These are phyloP conservation scores for Ptycholaimellus sp. DNA, from an alignment of 2,888 invertebrate genomes.

Conservation along the genomic window DNA sequence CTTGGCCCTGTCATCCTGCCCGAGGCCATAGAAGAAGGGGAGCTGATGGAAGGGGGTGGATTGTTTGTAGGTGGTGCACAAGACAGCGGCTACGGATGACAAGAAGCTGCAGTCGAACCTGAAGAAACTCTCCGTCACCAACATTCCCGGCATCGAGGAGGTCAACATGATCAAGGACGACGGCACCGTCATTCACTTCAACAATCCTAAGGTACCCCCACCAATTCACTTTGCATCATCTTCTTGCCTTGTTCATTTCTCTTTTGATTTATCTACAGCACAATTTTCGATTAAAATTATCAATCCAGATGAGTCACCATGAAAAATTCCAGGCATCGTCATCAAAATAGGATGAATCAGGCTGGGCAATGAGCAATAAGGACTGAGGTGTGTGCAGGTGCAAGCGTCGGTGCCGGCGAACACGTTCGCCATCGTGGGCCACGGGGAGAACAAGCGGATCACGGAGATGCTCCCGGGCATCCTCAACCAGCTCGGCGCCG, in stretches of 20 bases:
- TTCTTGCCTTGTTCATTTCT: too few relatives aligned
- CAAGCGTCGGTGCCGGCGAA: slow-evolving; percentile 90
- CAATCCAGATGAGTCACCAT: too few relatives aligned
- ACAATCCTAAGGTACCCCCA: slow-evolving; percentile 94
- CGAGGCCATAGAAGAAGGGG: too few relatives aligned
- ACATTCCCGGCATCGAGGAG: slow-evolving; percentile 89
- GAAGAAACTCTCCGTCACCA: slow-evolving; percentile 83
- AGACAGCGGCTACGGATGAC: slow-evolving; percentile 89
- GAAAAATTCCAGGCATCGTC: too few relatives aligned
- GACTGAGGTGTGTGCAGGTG: too few relatives aligned
- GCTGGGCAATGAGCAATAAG: too few relatives aligned
- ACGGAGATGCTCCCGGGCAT: slow-evolving; percentile 98
- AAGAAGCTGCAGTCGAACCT: slow-evolving; percentile 87
- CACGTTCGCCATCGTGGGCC: slow-evolving; percentile 89
- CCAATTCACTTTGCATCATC: too few relatives aligned
- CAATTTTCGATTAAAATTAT: too few relatives aligned
- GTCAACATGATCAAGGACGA: slow-evolving; percentile 93
- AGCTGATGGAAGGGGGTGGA: too few relatives aligned
- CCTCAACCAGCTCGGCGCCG: slow-evolving; percentile 76
- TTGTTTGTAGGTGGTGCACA: slow-evolving; percentile 91
- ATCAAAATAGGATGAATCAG: too few relatives aligned
- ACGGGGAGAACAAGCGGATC: slow-evolving; percentile 71
- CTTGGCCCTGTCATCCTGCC: too few relatives aligned
- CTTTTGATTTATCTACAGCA: too few relatives aligned
- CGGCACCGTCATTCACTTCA: slow-evolving; percentile 88